Conservation (phyloP, 2,888 invertebrate species). For the Gibbula magus region DNA sequence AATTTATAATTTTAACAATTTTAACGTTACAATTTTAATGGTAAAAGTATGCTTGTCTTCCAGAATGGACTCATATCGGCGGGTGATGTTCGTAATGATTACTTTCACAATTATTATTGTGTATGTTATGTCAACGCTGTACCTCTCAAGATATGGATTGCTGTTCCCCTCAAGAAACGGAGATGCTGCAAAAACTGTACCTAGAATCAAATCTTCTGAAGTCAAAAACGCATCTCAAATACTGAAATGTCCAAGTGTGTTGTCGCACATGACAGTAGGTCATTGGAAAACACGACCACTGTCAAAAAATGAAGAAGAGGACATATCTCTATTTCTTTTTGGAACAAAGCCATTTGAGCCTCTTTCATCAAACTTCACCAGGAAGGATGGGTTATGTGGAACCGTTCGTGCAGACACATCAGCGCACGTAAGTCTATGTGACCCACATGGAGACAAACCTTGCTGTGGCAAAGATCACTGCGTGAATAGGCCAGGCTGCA, state of each 20-base stretch:
- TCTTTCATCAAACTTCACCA: neutral
- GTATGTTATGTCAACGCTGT: no score
- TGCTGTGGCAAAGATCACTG: slow-evolving; percentile 40
- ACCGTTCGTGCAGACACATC: neutral
- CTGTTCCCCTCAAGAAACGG: no score
- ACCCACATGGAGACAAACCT: slow-evolving; percentile 33
- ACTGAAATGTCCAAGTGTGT: neutral
- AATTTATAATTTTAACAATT: no score
- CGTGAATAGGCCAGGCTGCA: slow-evolving; percentile 24
- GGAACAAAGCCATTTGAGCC: neutral
- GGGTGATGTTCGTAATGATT: no score
- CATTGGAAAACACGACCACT: neutral
- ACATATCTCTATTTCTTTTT: neutral
- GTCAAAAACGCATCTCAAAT: no score
- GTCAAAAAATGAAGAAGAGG: neutral
- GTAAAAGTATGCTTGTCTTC: no score
- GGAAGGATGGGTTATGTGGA: neutral
- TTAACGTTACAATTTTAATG: no score
- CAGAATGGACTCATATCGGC: no score
- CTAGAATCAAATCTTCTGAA: no score
- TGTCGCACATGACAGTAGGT: neutral
- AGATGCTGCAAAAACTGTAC: no score
- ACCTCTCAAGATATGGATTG: no score
- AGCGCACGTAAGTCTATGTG: slow-evolving; percentile 37
- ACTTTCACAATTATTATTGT: no score